Percentiles rank a stretch among this genome's conserved stretches.
Conservation (phyloP, 2,797 vertebrate genomes). For the Lemur catta region DNA sequence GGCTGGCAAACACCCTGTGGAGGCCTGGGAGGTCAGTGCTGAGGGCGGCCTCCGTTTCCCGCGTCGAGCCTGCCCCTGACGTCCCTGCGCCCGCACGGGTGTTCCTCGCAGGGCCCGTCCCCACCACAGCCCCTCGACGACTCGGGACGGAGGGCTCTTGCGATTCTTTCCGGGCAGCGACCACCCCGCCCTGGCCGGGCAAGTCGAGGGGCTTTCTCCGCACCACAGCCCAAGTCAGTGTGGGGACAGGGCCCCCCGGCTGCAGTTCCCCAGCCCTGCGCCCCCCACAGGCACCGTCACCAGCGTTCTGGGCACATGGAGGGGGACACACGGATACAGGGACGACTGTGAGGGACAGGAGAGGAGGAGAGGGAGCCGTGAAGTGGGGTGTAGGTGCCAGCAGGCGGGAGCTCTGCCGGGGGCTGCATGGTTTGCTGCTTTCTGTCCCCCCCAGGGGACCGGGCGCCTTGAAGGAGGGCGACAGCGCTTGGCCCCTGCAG, state of each 20-base stretch:
- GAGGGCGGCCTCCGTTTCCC: not conserved
- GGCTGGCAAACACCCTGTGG: not conserved
- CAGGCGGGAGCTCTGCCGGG: not conserved
- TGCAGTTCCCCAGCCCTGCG: not conserved
- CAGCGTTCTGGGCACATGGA: not conserved
- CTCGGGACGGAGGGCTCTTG: too few species aligned
- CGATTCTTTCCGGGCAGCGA: not conserved
- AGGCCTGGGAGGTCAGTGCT: not conserved
- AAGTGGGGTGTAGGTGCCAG: not conserved
- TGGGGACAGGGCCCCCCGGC: not conserved
- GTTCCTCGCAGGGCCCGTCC: not conserved
- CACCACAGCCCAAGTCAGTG: not conserved
- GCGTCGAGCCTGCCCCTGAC: not conserved
- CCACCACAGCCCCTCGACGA: not conserved
- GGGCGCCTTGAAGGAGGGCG: not conserved
- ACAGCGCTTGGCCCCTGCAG: not conserved
- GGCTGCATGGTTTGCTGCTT: not conserved
- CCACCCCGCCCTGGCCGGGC: not conserved
- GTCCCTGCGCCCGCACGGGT: not conserved
- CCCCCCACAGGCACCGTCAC: not conserved
- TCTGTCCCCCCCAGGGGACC: not conserved
- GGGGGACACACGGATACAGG: not conserved
- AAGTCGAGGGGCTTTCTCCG: not conserved
- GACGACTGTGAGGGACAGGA: not conserved
- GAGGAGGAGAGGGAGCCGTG: not conserved